phyloP scores from a whole-genome alignment of 2,888 invertebrate species.

The Nycteola revayana region DNA sequence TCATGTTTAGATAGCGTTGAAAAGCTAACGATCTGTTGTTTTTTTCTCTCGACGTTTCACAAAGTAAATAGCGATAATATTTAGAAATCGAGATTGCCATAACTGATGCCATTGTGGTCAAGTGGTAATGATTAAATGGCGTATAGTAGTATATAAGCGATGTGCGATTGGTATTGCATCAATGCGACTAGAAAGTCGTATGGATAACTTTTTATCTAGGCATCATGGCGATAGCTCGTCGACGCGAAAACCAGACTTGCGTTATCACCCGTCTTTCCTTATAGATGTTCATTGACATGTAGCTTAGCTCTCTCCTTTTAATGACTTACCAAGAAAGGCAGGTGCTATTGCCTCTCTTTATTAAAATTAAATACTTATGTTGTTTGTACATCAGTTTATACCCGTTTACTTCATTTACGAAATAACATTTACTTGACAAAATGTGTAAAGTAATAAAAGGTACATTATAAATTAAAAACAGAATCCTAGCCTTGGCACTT shows the following conservation, averaged over 20 bases:
- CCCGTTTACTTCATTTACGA: too few species aligned
- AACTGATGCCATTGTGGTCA: conserved; percentile 11
- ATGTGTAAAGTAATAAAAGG: too few species aligned
- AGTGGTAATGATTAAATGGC: conserved; percentile 17
- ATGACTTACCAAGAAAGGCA: conserved; percentile 47
- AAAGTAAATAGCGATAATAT: conserved; percentile 20
- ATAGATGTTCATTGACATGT: conserved; percentile 40
- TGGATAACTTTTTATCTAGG: conserved; percentile 55
- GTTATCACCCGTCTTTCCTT: conserved; percentile 62
- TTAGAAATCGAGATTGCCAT: conserved; percentile 26
- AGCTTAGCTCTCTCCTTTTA: conserved; percentile 64
- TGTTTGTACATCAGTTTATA: too few species aligned
- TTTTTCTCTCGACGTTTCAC: conserved; percentile 9
- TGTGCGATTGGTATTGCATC: conserved; percentile 36
- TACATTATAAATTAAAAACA: conserved; percentile 23
- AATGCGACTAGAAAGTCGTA: conserved; percentile 63
- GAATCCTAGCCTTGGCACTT: conserved; percentile 39
- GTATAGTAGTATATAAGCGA: conserved; percentile 25
- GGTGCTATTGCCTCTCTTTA: conserved; percentile 16
- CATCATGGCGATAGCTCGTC: conserved; percentile 34
- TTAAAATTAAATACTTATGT: too few species aligned
- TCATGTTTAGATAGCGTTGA: conserved; percentile 33
- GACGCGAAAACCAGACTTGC: conserved; percentile 45
- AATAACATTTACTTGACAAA: too few species aligned
- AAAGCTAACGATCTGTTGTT: conserved; percentile 14